Evolutionary conservation across 2,113 vertebrate genomes (phyloP), one percentile per base, ranked within the genome.

Genomic region (Hippocampus comes): DNA sequence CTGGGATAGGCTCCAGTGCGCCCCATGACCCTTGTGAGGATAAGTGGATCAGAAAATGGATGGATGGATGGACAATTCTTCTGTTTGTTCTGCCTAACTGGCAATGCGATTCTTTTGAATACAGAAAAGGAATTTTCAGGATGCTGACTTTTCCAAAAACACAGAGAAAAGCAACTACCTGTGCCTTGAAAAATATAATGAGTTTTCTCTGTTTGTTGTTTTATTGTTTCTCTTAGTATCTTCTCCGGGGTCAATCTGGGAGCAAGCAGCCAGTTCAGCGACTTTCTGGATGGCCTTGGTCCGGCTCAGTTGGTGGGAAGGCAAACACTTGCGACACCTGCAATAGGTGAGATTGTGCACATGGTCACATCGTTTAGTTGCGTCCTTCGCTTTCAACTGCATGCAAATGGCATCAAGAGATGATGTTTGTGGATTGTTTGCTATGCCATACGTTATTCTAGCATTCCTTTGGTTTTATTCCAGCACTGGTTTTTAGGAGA

Each of bases 231-330:
- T 70, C 11, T 67, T 81, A 99, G 97, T 85, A 96, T 98, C 91
- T 99, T 99, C 89, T 94, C 96, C 79, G 96, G 96, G 71, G 95
- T 97, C 23, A 94, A 95, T 59, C 91, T 99, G 77, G 95, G 96
- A 0, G 95, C 95, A 68, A 96, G 97, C 89, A 97, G 95, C 88
- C 97, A 99, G 77, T 97, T 99, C 84, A 99, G 96, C 71, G 97
- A 99, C 88, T 99, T 99, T 86, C 93, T 99, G 20, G 97, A 99
- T 85, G 97, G 97, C 42, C 85, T 99, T 61, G 97, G 97, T 78
- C 97, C 97, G 9, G 97, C 97, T 34, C 97, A 99, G 87, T 89
- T 99, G 75, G 97, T 99, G 78, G 97, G 97, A 66, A 91, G 97
- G 71, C 97, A 99, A 82, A 99, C 97, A 0, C 93, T 99, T 71